phyloP scores from a whole-genome alignment of 2,113 vertebrate species.

The Ageneiosus marmoratus region DNA sequence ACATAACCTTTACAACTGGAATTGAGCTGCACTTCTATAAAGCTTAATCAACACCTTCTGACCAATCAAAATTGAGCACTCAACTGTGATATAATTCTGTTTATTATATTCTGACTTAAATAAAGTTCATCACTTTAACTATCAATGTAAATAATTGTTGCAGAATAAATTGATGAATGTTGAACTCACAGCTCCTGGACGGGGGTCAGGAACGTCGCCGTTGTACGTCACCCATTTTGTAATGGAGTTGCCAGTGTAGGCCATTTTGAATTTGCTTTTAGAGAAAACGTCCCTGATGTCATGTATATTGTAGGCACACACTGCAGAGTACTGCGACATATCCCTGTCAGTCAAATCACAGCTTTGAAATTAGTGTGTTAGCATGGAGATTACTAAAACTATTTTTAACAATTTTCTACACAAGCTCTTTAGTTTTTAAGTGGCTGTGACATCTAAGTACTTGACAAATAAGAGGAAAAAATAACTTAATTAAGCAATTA shows the following conservation, averaged over 20 bases:
- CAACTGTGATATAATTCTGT: background rate
- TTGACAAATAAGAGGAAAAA: background rate
- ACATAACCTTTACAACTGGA: background rate
- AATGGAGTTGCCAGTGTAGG: conserved; percentile 45
- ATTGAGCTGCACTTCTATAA: no score
- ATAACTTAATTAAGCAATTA: background rate
- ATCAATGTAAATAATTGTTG: background rate
- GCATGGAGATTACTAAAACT: conserved; percentile 30
- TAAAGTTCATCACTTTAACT: background rate
- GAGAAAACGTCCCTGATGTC: conserved; percentile 71
- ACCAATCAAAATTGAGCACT: background rate
- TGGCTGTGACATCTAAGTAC: background rate
- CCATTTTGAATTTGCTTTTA: conserved; percentile 72
- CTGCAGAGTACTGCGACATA: conserved; percentile 69
- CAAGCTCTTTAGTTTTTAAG: background rate
- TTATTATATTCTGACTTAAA: background rate
- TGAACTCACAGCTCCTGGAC: conserved; percentile 79
- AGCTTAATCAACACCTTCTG: background rate
- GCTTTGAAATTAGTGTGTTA: background rate
- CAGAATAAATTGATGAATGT: background rate
- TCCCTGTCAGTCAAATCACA: conserved; percentile 59
- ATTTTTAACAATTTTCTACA: background rate
- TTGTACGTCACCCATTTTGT: conserved; percentile 74
- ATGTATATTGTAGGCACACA: conserved; percentile 66
- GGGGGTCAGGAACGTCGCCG: conserved; percentile 73